Conservation (phyloP, 2,888 invertebrate species). For the Corbicula japonica region DNA sequence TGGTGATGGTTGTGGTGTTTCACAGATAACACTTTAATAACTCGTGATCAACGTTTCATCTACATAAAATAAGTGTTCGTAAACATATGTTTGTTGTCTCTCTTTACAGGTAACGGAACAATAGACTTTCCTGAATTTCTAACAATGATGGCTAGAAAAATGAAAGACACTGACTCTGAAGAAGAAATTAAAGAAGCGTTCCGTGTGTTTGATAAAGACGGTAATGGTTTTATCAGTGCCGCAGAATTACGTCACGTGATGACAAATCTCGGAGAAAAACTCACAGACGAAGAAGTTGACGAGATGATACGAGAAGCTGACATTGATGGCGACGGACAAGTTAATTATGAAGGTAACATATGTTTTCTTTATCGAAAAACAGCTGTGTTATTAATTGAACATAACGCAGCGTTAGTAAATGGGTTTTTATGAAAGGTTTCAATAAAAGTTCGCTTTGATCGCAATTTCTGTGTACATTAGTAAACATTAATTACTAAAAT, state of each 20-base stretch:
- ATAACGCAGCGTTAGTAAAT: no score
- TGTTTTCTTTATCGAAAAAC: no score
- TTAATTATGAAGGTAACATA: constrained; percentile 26
- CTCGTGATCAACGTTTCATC: no score
- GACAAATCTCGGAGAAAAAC: constrained; percentile 20
- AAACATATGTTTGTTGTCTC: no score
- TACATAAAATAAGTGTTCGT: no score
- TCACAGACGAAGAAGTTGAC: constrained; percentile 15
- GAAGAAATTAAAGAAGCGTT: constrained; percentile 20
- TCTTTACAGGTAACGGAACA: constrained; percentile 11
- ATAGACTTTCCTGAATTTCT: constrained; percentile 19
- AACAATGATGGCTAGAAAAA: constrained; percentile 19
- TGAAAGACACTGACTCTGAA: constrained; percentile 24
- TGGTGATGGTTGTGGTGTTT: no score
- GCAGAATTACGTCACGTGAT: constrained; percentile 12
- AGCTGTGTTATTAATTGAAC: no score
- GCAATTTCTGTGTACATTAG: no score
- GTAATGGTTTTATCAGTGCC: constrained; percentile 14
- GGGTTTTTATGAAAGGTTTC: no score
- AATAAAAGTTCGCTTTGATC: no score
- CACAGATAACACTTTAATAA: no score
- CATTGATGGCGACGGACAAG: constrained; percentile 29
- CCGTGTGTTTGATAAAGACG: constrained; percentile 13
- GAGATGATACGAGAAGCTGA: constrained; percentile 16
- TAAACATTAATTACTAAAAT: no score